Percentiles rank a stretch among this genome's conserved stretches.
These are phyloP conservation scores for Lepidurus packardi DNA, from an alignment of 1,140 invertebrate species.

Conservation along the genomic window DNA sequence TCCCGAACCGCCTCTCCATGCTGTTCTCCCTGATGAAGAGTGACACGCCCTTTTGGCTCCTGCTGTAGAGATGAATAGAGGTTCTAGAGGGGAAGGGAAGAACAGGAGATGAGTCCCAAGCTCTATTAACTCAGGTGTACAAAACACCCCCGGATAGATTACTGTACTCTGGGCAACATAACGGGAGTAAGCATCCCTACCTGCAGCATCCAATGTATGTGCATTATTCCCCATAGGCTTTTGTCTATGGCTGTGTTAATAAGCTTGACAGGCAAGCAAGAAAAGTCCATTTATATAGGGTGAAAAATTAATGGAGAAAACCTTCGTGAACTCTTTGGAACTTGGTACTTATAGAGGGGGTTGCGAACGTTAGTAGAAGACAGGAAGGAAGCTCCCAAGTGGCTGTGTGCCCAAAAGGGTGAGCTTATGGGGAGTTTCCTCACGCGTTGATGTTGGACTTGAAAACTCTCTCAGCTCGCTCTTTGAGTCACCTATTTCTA, in stretches of 20 bases:
- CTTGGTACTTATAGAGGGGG: background rate
- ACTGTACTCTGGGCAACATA: background rate
- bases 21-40: conserved; percentile 7
- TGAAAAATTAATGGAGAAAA: conserved; percentile 10
- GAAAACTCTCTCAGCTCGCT: background rate
- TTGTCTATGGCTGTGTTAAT: background rate
- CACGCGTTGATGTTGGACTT: background rate
- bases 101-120: background rate
- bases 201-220: background rate
- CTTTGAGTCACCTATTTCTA: background rate
- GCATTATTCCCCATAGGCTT: background rate
- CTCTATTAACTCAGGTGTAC: conserved; percentile 12
- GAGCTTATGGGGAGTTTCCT: background rate
- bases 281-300: background rate
- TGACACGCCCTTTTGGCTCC: conserved; percentile 20
- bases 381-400: conserved; percentile 1
- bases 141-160: background rate
- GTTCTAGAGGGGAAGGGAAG: background rate
- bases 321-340: too few species aligned
- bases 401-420: background rate
- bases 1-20: background rate
- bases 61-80: background rate
- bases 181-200: background rate
- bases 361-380: background rate
- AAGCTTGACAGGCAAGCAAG: background rate